A percentile compares a stretch with the other conserved stretches of the same genome.
Conservation (phyloP, 2,797 vertebrate genomes). For the Passerculus sandwichensis region DNA sequence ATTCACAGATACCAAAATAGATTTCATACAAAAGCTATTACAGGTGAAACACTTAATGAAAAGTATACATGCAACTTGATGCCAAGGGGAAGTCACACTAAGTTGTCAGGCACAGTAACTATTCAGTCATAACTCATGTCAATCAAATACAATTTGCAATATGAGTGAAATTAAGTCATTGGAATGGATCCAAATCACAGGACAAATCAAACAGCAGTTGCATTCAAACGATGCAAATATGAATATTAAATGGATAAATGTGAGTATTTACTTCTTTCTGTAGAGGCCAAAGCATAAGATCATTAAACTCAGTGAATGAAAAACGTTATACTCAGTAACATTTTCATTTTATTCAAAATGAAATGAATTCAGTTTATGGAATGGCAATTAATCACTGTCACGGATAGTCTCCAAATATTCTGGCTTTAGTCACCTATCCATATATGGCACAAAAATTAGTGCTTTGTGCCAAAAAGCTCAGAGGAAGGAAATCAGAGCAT, state of each 20-base stretch:
- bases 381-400: background rate
- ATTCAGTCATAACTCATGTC: background rate
- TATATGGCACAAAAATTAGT: background rate
- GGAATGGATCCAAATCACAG: background rate
- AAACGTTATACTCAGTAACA: background rate
- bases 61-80: background rate
- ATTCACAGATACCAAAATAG: background rate
- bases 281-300: background rate
- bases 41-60: background rate
- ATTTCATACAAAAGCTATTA: background rate
- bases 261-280: background rate
- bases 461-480: background rate
- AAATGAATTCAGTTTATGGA: background rate
- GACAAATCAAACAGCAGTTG: background rate
- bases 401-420: background rate
- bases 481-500: background rate
- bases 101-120: background rate
- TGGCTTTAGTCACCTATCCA: background rate
- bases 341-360: background rate
- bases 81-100: background rate
- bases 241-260: background rate
- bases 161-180: background rate
- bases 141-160: background rate
- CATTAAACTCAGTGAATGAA: background rate
- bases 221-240: background rate